Base-by-base conservation (phyloP, 2,888 invertebrate species). In the Fragum fragum region DNA sequence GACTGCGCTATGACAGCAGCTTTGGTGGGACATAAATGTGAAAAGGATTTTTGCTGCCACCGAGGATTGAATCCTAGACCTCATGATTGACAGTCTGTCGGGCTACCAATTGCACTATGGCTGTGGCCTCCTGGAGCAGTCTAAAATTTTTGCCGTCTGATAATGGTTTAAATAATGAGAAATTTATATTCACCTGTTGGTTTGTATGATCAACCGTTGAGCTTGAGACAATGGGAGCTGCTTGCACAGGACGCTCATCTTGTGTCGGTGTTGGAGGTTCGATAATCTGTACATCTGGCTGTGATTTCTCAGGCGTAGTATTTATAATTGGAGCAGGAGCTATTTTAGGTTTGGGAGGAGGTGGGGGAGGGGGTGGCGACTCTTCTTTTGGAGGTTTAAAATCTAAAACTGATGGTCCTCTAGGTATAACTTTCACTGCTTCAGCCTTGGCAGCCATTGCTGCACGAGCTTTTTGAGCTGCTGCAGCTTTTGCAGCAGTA, bases 401-500 rank as follows among this genome's bases (percentile, higher is more conserved):
- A 55, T 85, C 82, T 23, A 85, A 42, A 9, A 85, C 85, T 5
- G 82, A 82, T 3, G 87, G 82, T 26, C 83, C 87, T 21, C 84
- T 28, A 0, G 87, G 83, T 16, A 83, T 76, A 9, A 86, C 76
- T 21, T 80, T 26, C 6, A 68, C 59, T 53, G 61, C 71, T 39
- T 28, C 53, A 7, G 68, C 47, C 11, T 53, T 23, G 6, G 79
- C 74, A 52, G 21, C 77, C 63, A 69, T 66, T n/a, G 81, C 77
- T 29, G 72, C 69, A 36, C 57, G 66, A 23, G 81, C 77, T 72
- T 81, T 74, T 42, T 39, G 28, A 11, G 66, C 70, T 18, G 71
- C 79, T 18, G 42, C 52, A 55, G 69, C 42, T 26, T 61, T 28
- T n/a, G 57, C 73, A 69, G 66, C 76, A 9, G 57, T 21, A 42